Conservation (phyloP, 2,113 vertebrate species). For the Trochalopteron elliotii region DNA sequence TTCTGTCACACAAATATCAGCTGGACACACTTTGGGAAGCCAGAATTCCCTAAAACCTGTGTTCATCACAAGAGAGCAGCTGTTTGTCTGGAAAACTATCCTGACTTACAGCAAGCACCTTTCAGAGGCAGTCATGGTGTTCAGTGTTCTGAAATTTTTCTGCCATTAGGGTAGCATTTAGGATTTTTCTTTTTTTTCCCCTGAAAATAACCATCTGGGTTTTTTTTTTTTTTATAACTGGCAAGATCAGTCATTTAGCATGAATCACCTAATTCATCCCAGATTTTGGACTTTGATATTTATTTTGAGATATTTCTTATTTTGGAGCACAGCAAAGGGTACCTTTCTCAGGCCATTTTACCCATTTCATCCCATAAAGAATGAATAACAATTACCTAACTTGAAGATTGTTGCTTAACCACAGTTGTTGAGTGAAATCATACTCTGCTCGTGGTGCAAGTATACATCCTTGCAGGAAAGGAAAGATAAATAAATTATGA, state of each 20-base stretch:
- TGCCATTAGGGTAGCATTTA: not conserved
- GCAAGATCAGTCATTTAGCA: not conserved
- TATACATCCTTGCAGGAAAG: not conserved
- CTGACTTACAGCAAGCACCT: not conserved
- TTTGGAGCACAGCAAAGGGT: not conserved
- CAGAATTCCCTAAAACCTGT: not conserved
- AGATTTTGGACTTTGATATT: slow-evolving; percentile 16
- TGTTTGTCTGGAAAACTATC: not conserved
- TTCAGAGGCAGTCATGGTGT: not conserved
- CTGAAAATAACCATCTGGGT: not conserved
- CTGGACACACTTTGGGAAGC: not conserved
- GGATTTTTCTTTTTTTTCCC: not conserved
- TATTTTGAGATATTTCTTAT: slow-evolving; percentile 40
- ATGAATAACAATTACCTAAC: slow-evolving; percentile 3
- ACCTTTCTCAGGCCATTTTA: slow-evolving; percentile 15
- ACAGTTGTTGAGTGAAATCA: not conserved
- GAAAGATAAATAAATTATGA: not conserved
- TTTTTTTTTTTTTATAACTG: not conserved
- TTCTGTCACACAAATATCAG: not conserved
- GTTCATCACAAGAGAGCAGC: not conserved
- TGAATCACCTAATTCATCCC: slow-evolving; percentile 57
- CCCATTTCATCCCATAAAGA: not conserved
- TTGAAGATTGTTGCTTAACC: not conserved
- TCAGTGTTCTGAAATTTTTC: not conserved
- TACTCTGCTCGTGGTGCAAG: not conserved